Evolutionary conservation across 2,888 invertebrate species (phyloP).

Genomic region (Pasiphila rectangulata): DNA sequence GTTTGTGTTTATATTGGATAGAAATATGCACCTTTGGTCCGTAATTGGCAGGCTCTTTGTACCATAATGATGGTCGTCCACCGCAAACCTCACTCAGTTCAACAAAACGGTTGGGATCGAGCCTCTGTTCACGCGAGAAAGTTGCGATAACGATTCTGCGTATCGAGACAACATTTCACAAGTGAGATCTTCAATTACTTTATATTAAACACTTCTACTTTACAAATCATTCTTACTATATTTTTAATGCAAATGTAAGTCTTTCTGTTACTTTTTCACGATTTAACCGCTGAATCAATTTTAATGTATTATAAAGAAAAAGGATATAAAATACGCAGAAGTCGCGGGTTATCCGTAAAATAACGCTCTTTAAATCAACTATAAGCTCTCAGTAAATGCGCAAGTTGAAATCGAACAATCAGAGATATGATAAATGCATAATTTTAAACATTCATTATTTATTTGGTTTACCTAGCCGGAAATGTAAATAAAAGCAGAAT

Average conservation of each 20-base stretch:
- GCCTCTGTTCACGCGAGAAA: constrained; percentile 25
- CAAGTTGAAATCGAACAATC: no score
- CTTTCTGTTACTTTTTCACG: no score
- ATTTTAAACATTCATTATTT: constrained; percentile 3
- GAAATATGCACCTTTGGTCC: constrained; percentile 51
- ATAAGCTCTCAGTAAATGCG: no score
- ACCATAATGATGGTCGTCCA: constrained; percentile 50
- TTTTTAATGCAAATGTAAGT: no score
- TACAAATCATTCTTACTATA: neutral
- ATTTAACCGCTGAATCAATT: no score
- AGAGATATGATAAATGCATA: no score
- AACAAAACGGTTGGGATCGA: constrained; percentile 34
- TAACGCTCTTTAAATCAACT: no score
- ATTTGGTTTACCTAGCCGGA: constrained; percentile 22
- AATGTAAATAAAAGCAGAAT: constrained; percentile 28
- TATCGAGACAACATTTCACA: neutral
- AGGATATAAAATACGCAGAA: no score
- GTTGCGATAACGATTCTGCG: neutral
- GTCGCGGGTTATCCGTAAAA: no score
- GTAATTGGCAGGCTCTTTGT: constrained; percentile 58
- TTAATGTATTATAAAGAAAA: no score
- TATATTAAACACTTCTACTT: neutral
- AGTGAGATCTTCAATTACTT: neutral
- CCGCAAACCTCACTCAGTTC: constrained; percentile 46
- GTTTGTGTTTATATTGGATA: constrained; percentile 41